These are phyloP conservation scores for Chymomyza amoena DNA, from an alignment of 2,888 invertebrate genomes.

Conservation along the genomic window DNA sequence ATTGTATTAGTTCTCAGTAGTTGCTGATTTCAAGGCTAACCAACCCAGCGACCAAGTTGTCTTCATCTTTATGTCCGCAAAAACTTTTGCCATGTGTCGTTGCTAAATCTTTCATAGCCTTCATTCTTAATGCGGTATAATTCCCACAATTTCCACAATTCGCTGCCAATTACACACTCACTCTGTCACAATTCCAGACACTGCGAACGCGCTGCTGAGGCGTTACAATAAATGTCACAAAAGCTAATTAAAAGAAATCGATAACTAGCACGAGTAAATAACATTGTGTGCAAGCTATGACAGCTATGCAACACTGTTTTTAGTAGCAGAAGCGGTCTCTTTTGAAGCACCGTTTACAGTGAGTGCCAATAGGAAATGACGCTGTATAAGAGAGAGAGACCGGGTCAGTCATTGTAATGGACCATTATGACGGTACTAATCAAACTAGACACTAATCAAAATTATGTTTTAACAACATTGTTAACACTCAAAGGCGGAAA, in stretches of 20 bases:
- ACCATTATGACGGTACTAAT: background rate
- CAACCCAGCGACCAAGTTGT: background rate
- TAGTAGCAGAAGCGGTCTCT: background rate
- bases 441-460: background rate
- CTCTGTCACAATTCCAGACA: background rate
- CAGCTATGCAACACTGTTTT: background rate
- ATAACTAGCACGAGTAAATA: conserved; percentile 9
- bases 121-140: conserved; percentile 5
- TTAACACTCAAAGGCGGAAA: background rate
- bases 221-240: conserved; percentile 6
- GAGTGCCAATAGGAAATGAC: background rate
- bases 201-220: background rate
- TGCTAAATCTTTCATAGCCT: background rate
- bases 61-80: background rate
- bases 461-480: background rate
- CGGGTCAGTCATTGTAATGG: background rate
- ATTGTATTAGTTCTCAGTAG: background rate
- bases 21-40: background rate
- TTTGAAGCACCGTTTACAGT: background rate
- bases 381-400: background rate
- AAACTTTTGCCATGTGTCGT: background rate
- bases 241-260: conserved; percentile 20
- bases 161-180: background rate
- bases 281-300: background rate
- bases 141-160: conserved; percentile 11